Percentiles rank a stretch among this genome's conserved stretches.
Evolutionary conservation across 2,888 invertebrate genomes (phyloP).

Genomic region (Nomada flava): DNA sequence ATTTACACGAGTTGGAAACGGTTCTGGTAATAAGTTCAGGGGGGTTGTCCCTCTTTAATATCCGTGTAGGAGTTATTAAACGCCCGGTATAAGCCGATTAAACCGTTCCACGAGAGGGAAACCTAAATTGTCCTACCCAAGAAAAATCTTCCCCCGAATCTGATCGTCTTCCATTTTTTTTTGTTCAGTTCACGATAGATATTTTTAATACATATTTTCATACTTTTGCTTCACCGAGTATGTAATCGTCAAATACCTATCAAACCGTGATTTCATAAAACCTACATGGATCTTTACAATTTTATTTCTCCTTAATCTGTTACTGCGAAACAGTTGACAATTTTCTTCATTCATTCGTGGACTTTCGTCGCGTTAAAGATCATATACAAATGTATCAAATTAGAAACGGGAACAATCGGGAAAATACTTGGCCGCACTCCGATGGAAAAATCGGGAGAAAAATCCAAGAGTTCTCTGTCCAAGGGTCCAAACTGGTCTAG

Average conservation of each 20-base stretch:
- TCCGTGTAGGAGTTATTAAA: constrained; percentile 49
- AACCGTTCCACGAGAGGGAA: constrained; percentile 26
- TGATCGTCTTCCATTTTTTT: not conserved
- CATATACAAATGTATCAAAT: no score
- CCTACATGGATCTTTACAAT: no score
- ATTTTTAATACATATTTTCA: no score
- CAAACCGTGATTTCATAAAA: no score
- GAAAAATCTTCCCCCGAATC: constrained; percentile 17
- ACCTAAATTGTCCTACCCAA: not conserved
- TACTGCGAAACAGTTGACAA: not conserved
- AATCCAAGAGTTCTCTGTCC: not conserved
- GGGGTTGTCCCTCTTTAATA: constrained; percentile 23
- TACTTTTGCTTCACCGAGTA: no score
- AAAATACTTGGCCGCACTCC: no score
- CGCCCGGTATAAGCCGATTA: constrained; percentile 39
- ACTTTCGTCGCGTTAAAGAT: not conserved
- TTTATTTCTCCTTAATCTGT: no score
- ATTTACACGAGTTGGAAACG: constrained; percentile 13
- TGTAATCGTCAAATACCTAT: no score
- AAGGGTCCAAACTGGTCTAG: constrained; percentile 7
- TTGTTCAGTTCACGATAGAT: no score
- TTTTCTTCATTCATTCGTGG: not conserved
- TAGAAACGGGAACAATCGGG: no score
- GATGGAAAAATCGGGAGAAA: not conserved
- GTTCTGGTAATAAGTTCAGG: constrained; percentile 15